Conservation (phyloP, 2,797 vertebrate species). For the Chloroceryle inda region DNA sequence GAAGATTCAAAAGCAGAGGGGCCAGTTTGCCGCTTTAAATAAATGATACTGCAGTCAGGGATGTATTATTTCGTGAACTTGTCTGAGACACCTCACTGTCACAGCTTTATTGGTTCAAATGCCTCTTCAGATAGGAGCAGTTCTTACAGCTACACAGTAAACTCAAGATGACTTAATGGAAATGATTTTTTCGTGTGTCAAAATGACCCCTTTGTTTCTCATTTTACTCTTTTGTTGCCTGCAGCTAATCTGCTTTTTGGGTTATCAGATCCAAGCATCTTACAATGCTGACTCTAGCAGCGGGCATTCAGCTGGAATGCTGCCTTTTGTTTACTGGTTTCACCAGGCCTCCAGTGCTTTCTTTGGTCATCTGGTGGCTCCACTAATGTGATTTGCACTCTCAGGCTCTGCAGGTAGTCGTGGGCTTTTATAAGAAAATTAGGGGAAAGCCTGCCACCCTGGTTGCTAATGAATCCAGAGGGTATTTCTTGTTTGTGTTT, state of each 20-base stretch:
- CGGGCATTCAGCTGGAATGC: slow-evolving; percentile 92
- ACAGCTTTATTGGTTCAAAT: slow-evolving; percentile 79
- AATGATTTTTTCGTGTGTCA: slow-evolving; percentile 96
- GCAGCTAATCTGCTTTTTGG: slow-evolving; percentile 87
- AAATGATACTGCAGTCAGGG: slow-evolving; percentile 49
- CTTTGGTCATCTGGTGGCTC: slow-evolving; percentile 89
- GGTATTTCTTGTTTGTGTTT: slow-evolving; percentile 56
- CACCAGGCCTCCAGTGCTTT: slow-evolving; percentile 84
- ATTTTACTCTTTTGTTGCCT: slow-evolving; percentile 88
- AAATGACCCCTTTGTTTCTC: slow-evolving; percentile 93
- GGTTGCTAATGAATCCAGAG: slow-evolving; percentile 82
- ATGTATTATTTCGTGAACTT: slow-evolving; percentile 43
- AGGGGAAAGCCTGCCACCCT: slow-evolving; percentile 82
- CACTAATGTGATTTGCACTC: slow-evolving; percentile 91
- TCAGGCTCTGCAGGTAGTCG: slow-evolving; percentile 91
- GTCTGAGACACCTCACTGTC: slow-evolving; percentile 40
- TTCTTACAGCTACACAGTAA: slow-evolving; percentile 91
- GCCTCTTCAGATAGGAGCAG: slow-evolving; percentile 74
- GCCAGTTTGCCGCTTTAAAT: slow-evolving; percentile 78
- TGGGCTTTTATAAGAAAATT: slow-evolving; percentile 90
- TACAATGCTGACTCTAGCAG: slow-evolving; percentile 87
- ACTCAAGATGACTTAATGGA: slow-evolving; percentile 93
- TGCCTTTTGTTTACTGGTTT: slow-evolving; percentile 87
- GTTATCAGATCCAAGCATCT: slow-evolving; percentile 81
- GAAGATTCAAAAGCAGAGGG: slow-evolving; percentile 71